Evolutionary conservation across 2,888 invertebrate genomes (phyloP).

Genomic region (Metacarcinus magister): DNA sequence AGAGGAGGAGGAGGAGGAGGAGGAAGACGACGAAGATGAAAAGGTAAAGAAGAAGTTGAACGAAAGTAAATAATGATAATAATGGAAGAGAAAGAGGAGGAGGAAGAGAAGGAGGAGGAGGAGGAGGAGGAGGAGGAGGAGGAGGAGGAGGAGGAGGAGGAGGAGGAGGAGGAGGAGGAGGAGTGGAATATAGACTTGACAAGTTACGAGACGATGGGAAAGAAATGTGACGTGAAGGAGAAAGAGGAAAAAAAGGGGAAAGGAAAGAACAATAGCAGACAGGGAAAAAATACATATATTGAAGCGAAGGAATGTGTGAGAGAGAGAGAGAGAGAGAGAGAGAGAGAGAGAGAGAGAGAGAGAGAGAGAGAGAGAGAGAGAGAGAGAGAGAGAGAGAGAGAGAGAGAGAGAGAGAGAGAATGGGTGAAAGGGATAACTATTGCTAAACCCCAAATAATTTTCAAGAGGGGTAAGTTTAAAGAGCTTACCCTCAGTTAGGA

Average conservation of each 20-base stretch:
- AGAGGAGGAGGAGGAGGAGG: no score
- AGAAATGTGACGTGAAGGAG: not conserved
- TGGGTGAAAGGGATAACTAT: not conserved
- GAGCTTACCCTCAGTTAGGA: no score
- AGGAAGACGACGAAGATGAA: no score
- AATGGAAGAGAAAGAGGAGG: not conserved
- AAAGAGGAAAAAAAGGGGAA: not conserved
- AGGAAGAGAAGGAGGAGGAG: not conserved
- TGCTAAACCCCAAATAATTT: no score
- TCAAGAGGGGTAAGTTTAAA: no score
- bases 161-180: not conserved
- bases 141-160: no score
- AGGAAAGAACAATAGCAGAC: not conserved
- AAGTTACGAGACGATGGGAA: not conserved
- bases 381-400: constrained; percentile 13
- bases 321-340: not conserved
- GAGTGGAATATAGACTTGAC: not conserved
- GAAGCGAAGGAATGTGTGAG: no score
- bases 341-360: not conserved
- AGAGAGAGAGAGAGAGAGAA: not conserved
- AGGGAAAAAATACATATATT: no score
- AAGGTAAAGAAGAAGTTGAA: no score
- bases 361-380: not conserved
- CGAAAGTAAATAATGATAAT: not conserved
- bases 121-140: not conserved